These are phyloP conservation scores for Lipophrys pholis DNA, from an alignment of 2,113 vertebrate genomes.

Conservation along the genomic window DNA sequence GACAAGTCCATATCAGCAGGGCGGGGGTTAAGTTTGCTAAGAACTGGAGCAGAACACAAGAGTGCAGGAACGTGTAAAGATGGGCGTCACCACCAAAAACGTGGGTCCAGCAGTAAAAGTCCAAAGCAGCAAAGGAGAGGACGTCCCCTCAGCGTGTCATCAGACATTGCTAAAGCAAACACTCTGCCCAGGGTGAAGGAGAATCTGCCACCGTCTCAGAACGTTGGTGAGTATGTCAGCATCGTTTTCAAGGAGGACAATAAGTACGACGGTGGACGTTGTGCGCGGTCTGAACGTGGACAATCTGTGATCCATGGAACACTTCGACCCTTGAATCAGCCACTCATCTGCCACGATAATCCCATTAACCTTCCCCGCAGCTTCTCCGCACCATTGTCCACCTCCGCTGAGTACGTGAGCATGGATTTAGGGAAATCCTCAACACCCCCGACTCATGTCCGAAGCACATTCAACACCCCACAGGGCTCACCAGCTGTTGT, in stretches of 20 bases:
- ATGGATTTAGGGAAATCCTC: conserved; percentile 81
- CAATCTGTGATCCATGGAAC: conserved; percentile 73
- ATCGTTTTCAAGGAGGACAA: conserved; percentile 76
- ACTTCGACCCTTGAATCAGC: conserved; percentile 72
- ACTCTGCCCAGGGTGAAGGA: conserved; percentile 82
- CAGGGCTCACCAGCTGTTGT: conserved; percentile 61
- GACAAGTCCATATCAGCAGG: conserved; percentile 79
- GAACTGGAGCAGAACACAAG: conserved; percentile 73
- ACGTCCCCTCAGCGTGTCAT: conserved; percentile 74
- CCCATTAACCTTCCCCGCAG: conserved; percentile 82
- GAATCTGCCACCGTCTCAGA: conserved; percentile 72
- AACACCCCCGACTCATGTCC: conserved; percentile 60
- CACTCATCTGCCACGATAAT: conserved; percentile 71
- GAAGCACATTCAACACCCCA: conserved; percentile 70
- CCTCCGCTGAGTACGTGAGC: conserved; percentile 83
- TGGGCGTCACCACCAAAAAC: conserved; percentile 73
- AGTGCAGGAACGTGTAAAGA: conserved; percentile 74
- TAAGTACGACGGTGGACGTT: conserved; percentile 45
- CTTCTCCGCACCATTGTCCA: conserved; percentile 82
- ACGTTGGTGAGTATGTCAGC: conserved; percentile 83
- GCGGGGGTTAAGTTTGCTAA: conserved; percentile 71
- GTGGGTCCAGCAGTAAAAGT: conserved; percentile 72
- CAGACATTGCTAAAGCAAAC: conserved; percentile 83
- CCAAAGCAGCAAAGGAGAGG: conserved; percentile 76
- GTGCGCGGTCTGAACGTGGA: conserved; percentile 48